phyloP scores from a whole-genome alignment of 2,797 vertebrate genomes.

The Notamacropus eugenii region DNA sequence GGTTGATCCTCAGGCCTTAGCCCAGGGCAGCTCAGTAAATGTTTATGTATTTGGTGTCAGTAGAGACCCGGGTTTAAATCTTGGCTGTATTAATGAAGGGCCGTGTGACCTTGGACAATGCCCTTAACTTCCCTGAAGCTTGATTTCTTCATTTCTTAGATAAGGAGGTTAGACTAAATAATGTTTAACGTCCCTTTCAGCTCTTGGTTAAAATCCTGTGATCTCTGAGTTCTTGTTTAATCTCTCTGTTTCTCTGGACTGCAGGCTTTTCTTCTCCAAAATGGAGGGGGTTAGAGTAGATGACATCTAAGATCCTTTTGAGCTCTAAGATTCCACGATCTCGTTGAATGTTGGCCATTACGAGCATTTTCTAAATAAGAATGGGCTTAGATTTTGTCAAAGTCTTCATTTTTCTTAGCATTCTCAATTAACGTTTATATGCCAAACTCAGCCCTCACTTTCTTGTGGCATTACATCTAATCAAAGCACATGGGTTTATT shows the following conservation, averaged over 20 bases:
- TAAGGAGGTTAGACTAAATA: not conserved
- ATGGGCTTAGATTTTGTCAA: not conserved
- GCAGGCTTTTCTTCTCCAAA: not conserved
- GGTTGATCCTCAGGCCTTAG: not conserved
- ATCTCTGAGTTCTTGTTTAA: not conserved
- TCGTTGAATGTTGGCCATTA: not conserved
- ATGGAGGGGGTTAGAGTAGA: not conserved
- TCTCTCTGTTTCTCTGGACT: not conserved
- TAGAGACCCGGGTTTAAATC: not conserved
- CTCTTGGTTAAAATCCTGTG: not conserved
- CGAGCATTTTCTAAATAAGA: conserved; percentile 17
- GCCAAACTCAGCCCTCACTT: not conserved
- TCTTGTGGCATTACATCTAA: conserved; percentile 15
- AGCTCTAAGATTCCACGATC: not conserved
- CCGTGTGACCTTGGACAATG: not conserved
- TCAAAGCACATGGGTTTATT: conserved; percentile 34
- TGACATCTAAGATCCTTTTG: not conserved
- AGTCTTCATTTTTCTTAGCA: not conserved
- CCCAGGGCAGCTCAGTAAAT: not conserved
- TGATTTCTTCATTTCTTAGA: not conserved
- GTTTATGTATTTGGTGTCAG: not conserved
- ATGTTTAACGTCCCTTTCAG: not conserved
- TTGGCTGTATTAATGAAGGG: not conserved
- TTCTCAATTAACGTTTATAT: conserved; percentile 36
- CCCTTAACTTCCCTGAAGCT: not conserved